Evolutionary conservation across 1,140 invertebrate species (phyloP).

Genomic region (Andricus grossulariae): DNA sequence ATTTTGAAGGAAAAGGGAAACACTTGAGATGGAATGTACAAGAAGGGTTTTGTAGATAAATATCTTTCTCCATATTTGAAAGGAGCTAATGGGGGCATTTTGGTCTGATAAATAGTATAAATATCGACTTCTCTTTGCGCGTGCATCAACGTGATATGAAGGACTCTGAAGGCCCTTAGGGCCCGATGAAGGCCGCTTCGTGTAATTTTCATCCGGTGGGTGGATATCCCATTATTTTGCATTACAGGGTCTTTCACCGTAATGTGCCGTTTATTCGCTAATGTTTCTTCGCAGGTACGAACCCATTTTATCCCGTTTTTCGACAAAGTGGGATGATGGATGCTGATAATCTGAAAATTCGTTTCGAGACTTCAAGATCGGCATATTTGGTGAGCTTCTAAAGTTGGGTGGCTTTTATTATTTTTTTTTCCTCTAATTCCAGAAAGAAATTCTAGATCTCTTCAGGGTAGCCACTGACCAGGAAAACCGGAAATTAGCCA

Average conservation of each 20-base stretch:
- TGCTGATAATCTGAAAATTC: background rate
- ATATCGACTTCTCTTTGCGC: slow-evolving; percentile 14
- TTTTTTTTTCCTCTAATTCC: no score
- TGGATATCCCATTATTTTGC: slow-evolving; percentile 61
- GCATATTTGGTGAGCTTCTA: background rate
- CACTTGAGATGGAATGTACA: background rate
- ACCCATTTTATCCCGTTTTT: background rate
- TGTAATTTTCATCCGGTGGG: slow-evolving; percentile 61
- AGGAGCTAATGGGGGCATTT: slow-evolving; percentile 14
- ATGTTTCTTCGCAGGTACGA: background rate
- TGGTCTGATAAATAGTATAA: slow-evolving; percentile 16
- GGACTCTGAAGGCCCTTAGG: background rate
- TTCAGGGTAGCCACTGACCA: no score
- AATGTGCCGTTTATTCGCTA: slow-evolving; percentile 3
- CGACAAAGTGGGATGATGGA: background rate
- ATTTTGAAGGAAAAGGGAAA: no score
- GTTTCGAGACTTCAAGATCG: background rate
- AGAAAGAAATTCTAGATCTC: no score
- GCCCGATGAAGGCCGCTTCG: slow-evolving; percentile 39
- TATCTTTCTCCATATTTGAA: slow-evolving; percentile 1
- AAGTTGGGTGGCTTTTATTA: no score
- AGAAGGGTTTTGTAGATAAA: background rate
- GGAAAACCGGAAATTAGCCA: no score
- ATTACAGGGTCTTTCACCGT: slow-evolving; percentile 44
- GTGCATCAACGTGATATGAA: background rate